Evolutionary conservation across 2,888 invertebrate genomes (phyloP), one percentile per base, ranked within the genome.

Genomic region (Erannis defoliaria): DNA sequence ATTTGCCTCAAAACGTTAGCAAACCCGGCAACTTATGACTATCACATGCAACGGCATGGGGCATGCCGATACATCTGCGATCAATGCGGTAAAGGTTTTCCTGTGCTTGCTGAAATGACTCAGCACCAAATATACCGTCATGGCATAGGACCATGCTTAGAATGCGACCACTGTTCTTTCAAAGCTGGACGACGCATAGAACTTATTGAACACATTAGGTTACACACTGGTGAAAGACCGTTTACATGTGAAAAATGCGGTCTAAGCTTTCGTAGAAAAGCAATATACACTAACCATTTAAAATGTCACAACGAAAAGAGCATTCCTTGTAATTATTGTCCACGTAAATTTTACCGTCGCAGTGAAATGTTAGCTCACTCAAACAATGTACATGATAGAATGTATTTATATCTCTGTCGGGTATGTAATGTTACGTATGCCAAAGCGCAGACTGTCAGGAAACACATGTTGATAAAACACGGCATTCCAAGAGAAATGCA

Each of bases 241-340:
- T 92, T 86, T 31, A 78, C 89, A 0, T 93, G 93, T 66, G 90
- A 91, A 0, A 85, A 88, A 61, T 93, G 93, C 18, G 91, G 91
- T 0, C 62, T 90, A 2, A 90, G 89, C 0, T 93, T 92, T 74
- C 82, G 89, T 0, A 75, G 90, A 57, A 75, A 80, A 55, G 85
- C 82, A 0, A 84, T 90, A 43, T 90, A 88, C 84, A 85, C 71
- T n/a, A 89, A 88, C 18, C 93, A 93, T 70, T 68, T 86, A n/a
- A 68, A 86, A n/a, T 79, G 81, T 43, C 92, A 93, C 51, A 74
- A 74, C 2, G 91, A 92, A 23, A 93, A 90, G 55, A 85, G 76
- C 0, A 67, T 85, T 0, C 85, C 88, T 51, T 93, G 93, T 57
- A 74, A 67, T 0, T 75, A 81, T 2, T 93, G 93, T 55, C 86